phyloP scores from a whole-genome alignment of 2,888 invertebrate genomes.

The Scaptomyza parva region DNA sequence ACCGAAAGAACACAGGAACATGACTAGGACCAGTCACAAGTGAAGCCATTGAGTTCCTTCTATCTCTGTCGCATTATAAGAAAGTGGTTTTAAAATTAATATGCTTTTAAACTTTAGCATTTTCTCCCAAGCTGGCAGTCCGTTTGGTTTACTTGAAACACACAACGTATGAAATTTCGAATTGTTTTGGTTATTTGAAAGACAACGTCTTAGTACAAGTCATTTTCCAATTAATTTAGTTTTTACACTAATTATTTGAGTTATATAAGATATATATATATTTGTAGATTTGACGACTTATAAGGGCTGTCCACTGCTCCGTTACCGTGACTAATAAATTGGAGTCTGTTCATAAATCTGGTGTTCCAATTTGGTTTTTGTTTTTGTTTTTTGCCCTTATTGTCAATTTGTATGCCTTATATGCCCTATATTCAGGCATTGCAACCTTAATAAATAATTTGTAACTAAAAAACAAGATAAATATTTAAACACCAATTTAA shows the following conservation, averaged over 20 bases:
- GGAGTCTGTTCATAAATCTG: no score
- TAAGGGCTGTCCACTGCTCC: not conserved
- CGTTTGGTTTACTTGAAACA: not conserved
- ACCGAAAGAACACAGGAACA: constrained; percentile 51
- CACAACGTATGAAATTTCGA: constrained; percentile 12
- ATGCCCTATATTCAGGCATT: no score
- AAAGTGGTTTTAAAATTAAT: constrained; percentile 58
- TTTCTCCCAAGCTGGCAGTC: constrained; percentile 3
- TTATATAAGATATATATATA: constrained; percentile 14
- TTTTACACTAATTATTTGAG: constrained; percentile 68
- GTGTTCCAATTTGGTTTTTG: no score
- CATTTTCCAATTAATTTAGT: constrained; percentile 78
- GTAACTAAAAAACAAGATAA: no score
- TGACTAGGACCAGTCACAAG: not conserved
- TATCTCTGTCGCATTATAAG: constrained; percentile 1
- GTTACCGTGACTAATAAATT: no score
- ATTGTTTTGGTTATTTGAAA: constrained; percentile 18
- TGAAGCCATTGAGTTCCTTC: constrained; percentile 32
- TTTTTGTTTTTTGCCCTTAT: no score
- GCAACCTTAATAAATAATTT: no score
- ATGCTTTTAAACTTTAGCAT: constrained; percentile 43
- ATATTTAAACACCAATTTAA: no score
- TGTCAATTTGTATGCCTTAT: no score
- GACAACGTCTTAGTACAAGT: constrained; percentile 33
- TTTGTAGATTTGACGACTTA: constrained; percentile 13